These are phyloP conservation scores for Delphinapterus leucas DNA, from an alignment of 2,113 vertebrate species.

Conservation along the genomic window DNA sequence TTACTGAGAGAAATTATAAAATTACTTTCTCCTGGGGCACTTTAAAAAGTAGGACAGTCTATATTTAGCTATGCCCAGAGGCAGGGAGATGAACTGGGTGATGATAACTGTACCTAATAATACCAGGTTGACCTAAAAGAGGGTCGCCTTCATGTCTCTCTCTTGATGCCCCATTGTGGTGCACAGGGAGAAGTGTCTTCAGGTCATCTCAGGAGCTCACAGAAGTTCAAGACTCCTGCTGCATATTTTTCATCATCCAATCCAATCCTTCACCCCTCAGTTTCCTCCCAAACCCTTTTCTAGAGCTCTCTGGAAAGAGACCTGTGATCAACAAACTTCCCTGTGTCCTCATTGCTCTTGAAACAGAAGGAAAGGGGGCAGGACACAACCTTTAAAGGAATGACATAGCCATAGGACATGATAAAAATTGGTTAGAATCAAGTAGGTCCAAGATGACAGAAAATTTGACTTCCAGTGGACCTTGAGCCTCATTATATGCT, in stretches of 20 bases:
- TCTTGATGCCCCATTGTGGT: background rate
- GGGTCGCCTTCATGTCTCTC: background rate
- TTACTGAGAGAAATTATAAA: constrained; percentile 35
- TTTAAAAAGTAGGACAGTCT: background rate
- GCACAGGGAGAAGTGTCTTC: background rate
- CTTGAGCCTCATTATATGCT: too few species aligned
- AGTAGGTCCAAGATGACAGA: too few species aligned
- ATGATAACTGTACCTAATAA: background rate
- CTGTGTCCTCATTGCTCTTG: background rate
- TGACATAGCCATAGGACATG: too few species aligned
- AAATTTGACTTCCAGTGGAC: too few species aligned
- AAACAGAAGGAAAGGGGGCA: too few species aligned
- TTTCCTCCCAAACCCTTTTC: background rate
- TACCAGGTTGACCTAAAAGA: background rate
- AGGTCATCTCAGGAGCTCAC: background rate
- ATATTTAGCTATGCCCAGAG: background rate
- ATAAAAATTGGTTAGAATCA: too few species aligned
- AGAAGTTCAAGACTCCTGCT: background rate
- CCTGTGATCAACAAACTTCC: background rate
- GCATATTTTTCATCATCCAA: background rate
- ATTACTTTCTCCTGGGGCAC: background rate
- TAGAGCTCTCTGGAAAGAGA: background rate
- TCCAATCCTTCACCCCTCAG: background rate
- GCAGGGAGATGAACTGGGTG: background rate
- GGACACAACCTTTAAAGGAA: too few species aligned